A percentile compares a stretch with the other conserved stretches of the same genome.
Conservation (phyloP, 2,888 invertebrate species). For the Meteorus colon region DNA sequence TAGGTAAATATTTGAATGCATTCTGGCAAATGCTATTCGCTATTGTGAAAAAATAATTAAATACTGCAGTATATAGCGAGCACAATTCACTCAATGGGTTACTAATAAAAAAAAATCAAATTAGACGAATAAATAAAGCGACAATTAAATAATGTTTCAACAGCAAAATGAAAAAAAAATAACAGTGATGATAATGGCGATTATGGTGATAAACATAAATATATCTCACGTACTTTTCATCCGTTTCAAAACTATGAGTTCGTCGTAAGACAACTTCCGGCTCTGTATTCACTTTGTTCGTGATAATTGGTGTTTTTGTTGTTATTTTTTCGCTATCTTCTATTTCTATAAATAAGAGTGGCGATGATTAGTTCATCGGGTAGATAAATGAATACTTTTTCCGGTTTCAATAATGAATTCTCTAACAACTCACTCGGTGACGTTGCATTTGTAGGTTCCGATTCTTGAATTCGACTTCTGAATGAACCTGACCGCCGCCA, state of each 20-base stretch:
- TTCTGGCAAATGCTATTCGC: conserved; percentile 27
- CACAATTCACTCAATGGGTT: conserved; percentile 38
- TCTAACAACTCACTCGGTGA: conserved; percentile 64
- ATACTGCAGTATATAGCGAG: conserved; percentile 22
- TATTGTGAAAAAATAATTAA: conserved; percentile 17
- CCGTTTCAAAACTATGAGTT: conserved; percentile 91
- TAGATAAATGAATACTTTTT: conserved; percentile 49
- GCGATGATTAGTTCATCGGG: conserved; percentile 29
- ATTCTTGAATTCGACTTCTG: conserved; percentile 75
- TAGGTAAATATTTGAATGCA: not conserved
- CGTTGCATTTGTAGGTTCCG: conserved; percentile 76
- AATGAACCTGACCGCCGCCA: conserved; percentile 80
- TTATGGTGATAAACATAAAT: conserved; percentile 13
- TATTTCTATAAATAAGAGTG: conserved; percentile 61
- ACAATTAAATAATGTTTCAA: not conserved
- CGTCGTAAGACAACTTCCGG: conserved; percentile 84
- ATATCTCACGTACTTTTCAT: conserved; percentile 84
- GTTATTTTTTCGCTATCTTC: conserved; percentile 72
- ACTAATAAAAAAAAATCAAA: conserved; percentile 32
- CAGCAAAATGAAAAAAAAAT: conserved; percentile 37
- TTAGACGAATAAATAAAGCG: conserved; percentile 29
- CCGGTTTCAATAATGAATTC: too few relatives aligned
- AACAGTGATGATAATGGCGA: conserved; percentile 23
- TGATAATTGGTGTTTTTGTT: conserved; percentile 67
- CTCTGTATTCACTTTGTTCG: conserved; percentile 73